Percentiles rank a stretch among this genome's conserved stretches.
Evolutionary conservation across 2,797 vertebrate species (phyloP).

Genomic region (Ceyx erithaca): DNA sequence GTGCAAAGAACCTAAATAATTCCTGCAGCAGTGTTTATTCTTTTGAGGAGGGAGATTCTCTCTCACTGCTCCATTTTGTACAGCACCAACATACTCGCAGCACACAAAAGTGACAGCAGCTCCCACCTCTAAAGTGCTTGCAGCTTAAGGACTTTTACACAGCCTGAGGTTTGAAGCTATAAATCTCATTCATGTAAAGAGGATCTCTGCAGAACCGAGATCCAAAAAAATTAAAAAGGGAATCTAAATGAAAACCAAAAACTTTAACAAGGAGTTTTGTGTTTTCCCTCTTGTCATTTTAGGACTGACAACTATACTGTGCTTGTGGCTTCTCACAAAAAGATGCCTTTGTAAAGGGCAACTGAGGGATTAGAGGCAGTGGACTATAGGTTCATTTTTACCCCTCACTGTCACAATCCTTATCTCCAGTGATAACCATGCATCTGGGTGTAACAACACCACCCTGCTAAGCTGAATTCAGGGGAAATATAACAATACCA

Average conservation of each 20-base stretch:
- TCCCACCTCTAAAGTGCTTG: not conserved
- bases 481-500: too few relatives aligned
- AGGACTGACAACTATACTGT: not conserved
- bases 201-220: not conserved
- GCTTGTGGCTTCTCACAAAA: not conserved
- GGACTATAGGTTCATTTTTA: too few relatives aligned
- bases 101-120: not conserved
- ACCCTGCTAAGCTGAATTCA: too few relatives aligned
- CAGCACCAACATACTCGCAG: not conserved
- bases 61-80: not conserved
- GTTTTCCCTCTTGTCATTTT: not conserved
- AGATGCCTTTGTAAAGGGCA: rapidly evolving
- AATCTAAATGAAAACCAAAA: not conserved
- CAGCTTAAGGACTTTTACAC: not conserved
- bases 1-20: not conserved
- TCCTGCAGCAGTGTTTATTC: not conserved
- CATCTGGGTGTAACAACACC: too few relatives aligned
- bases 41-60: not conserved
- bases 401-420: too few relatives aligned
- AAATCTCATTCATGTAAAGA: not conserved
- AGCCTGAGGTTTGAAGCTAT: not conserved
- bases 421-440: too few relatives aligned
- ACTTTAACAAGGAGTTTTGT: not conserved
- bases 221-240: not conserved
- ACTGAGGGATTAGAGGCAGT: not conserved